Evolutionary conservation across 2,888 invertebrate species (phyloP), one percentile per base, ranked within the genome.

Genomic region (Melieria crassipennis): DNA sequence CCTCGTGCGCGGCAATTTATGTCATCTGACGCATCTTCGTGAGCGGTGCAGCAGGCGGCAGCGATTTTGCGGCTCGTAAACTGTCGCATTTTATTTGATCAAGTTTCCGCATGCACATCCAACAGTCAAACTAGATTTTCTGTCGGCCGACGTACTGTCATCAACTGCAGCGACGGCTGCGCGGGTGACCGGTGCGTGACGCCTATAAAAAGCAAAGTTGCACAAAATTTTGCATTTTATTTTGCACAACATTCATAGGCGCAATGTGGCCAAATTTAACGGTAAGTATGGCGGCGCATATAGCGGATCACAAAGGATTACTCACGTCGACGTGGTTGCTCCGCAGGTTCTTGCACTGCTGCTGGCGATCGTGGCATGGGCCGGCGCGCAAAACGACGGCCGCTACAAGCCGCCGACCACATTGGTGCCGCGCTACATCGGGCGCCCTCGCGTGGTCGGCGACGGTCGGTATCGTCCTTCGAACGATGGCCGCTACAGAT

Each of bases 401-500:
- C 85, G 87, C 64, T 90, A 89, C 79, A 87, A 84, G 5, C 87
- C 88, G 55, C 63, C 74, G 50, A 52, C 69, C 9, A 74, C 70
- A 4, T 63, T 86, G 7, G 79, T 69, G 46, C 30, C 30, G 30
- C 30, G 13, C 10, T 71, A 67, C 57, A 83, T 81, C 72, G 86
- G 85, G 13, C 79, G 82, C 30, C 86, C 85, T 77, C 74, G 75
- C 5, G 73, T 80, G 3, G 76, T 61, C 4, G 72, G 75, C 16
- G 82, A 81, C 73, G 85, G 84, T 4, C 88, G 88, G 75, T 91
- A 90, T 81, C 79, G 82, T 60, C 79, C 81, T 1, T 75, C 68
- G 30, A 75, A 71, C 67, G 84, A 84, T 75, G 87, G 86, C n/a
- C 79, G 81, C 43, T 86, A 86, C 72, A 57, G 77, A 0, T 80